Evolutionary conservation across 1,140 invertebrate genomes (phyloP), one percentile per base, ranked within the genome.

Genomic region (Monochamus saltuarius): DNA sequence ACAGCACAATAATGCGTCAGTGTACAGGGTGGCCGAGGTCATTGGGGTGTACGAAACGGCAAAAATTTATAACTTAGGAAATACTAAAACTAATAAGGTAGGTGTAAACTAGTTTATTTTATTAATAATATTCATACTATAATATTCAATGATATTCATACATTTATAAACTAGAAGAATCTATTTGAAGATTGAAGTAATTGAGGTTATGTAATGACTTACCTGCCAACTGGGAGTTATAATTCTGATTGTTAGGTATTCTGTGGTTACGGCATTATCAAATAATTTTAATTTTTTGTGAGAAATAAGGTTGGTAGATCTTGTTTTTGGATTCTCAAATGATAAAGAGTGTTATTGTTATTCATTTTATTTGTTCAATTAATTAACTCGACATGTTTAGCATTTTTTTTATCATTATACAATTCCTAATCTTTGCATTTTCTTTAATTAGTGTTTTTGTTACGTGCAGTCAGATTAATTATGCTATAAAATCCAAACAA

Each of bases 21-120:
- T 98, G 0, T 99, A 98, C 76, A 84, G 94, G 70, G 93, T 97
- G 39, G 95, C 94, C 13, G 96, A 99, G 82, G 90, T 98, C 38
- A 85, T 89, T 56, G 95, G 93, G 65, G 94, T 99, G 4, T 92
- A 96, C 58, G 97, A 99, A 81, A 98, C 95, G 0, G 89, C 88
- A 0, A 99, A 87, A 81, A 87, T 98, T 40, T 99, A 99, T 76
- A 88, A 91, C 62, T 79, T 99, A 16, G 92, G 92, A 11, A 86
- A 81, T 56, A 96, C 94, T 4, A 83, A 91, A 64, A 99, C 97
- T 3, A 99, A 99, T 79, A 97, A 97, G 72, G 84, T 85, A 71
- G 19, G 49, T 47, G 11, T 40, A 34, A 52, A 29, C 13, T n/a
- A 8, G 16, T 38, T 7, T 38, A 3, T 14, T 40, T 40, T n/a